Percentiles rank a stretch among this genome's conserved stretches.
Conservation (phyloP, 2,113 vertebrate genomes). For the Gila orcuttii region DNA sequence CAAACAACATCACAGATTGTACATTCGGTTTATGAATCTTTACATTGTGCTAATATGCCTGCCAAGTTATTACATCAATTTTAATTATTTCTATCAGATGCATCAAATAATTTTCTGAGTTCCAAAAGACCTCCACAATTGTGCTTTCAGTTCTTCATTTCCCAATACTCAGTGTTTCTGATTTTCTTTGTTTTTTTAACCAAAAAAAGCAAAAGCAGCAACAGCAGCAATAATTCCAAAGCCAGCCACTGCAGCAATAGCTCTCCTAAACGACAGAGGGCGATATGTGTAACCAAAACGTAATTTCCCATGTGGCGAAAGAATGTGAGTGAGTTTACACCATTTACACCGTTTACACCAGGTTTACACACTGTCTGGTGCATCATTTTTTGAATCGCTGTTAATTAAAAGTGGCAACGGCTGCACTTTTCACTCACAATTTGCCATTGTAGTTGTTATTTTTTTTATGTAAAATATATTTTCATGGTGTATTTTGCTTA, state of each 20-base stretch:
- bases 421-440: background rate
- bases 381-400: background rate
- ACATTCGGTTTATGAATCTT: too few species aligned
- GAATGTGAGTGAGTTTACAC: slow-evolving; percentile 40
- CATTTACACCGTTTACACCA: background rate
- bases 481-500: slow-evolving; percentile 62
- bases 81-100: too few species aligned
- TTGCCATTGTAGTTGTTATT: background rate
- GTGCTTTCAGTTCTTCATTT: too few species aligned
- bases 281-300: background rate
- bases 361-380: background rate
- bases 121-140: too few species aligned
- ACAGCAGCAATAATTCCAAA: slow-evolving; percentile 52
- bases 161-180: too few species aligned
- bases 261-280: slow-evolving; percentile 48
- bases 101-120: too few species aligned
- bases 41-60: too few species aligned
- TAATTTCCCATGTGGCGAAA: background rate
- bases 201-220: slow-evolving; percentile 50
- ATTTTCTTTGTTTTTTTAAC: background rate
- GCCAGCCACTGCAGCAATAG: background rate
- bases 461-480: slow-evolving; percentile 9
- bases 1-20: too few species aligned
- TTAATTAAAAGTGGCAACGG: background rate
- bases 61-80: too few species aligned